Evolutionary conservation across 2,888 invertebrate species (phyloP), one percentile per base, ranked within the genome.

Genomic region (Erebia palarica): DNA sequence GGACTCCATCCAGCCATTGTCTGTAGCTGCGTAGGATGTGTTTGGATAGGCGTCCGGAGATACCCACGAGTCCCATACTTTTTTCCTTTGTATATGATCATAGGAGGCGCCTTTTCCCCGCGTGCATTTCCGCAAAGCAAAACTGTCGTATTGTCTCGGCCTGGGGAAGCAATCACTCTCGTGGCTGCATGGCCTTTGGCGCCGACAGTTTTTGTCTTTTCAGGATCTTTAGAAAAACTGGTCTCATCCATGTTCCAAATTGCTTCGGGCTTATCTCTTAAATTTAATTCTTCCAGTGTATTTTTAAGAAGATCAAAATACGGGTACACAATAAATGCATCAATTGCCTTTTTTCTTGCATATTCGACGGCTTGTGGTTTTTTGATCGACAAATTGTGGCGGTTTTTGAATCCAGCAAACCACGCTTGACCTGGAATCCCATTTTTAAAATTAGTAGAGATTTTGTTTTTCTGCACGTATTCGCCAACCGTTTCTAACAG

Each of bases 281-380:
- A 10, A 55, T 55, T 55, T 16, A 55, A 55, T 55, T 55, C 55
- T n/a, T n/a, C 55, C 55, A 55, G 16, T 55, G 55, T 55, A 16
- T 55, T 55, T 55, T 55, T 16, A 55, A 55, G 55, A 16, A 55
- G 16, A 16, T 55, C 16, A 55, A 18, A 36, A 72, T 65, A 55
- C 27, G 21, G 10, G 27, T 10, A 57, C 57, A 57, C 27, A n/a
- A 73, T 67, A 36, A 69, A 73, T 18, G 73, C 69, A 53, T 73
- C 71, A 10, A 61, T 71, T 53, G 65, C 65, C 60, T 53, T 68
- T 53, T 68, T 71, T 44, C 71, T 63, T 9, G 63, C 59, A 44
- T 69, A 71, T 59, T 73, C 71, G 3, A 78, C 73, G 10, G 78
- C 68, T 63, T 80, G 80, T 8, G 80, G 72, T 71, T 78, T 78